Conservation (phyloP, 2,888 invertebrate genomes). For the Syrista parreyssii region DNA sequence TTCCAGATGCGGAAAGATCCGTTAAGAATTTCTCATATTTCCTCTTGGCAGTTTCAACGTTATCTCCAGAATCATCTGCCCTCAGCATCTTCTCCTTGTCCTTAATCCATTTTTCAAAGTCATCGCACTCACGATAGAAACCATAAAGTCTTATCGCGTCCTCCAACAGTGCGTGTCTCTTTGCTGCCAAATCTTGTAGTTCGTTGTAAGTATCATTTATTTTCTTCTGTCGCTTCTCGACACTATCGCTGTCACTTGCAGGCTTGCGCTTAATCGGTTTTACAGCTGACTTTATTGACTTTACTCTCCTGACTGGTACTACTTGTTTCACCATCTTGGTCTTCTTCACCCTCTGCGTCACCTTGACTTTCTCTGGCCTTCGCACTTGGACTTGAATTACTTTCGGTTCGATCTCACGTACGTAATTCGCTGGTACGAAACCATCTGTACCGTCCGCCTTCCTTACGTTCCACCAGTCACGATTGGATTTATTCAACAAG, state of each 20-base stretch:
- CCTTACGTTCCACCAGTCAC: conserved; percentile 99
- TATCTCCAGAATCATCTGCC: conserved; percentile 85
- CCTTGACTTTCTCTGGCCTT: conserved; percentile 85
- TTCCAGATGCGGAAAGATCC: conserved; percentile 93
- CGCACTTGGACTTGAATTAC: conserved; percentile 84
- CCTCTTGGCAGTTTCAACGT: conserved; percentile 91
- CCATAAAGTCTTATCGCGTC: conserved; percentile 93
- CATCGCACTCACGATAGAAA: conserved; percentile 96
- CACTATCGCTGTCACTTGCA: conserved; percentile 77
- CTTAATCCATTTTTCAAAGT: conserved; percentile 97
- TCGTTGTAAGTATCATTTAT: conserved; percentile 87
- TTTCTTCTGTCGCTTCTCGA: conserved; percentile 81
- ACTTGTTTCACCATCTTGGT: conserved; percentile 88
- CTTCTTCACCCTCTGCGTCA: conserved; percentile 89
- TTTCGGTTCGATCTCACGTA: conserved; percentile 90
- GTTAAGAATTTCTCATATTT: conserved; percentile 98
- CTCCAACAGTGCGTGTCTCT: conserved; percentile 85
- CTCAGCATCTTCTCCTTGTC: conserved; percentile 92
- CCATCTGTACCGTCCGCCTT: conserved; percentile 93
- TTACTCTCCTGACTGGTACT: conserved; percentile 79
- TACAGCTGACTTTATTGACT: conserved; percentile 65
- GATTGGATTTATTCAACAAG: conserved; percentile 92
- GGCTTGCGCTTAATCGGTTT: conserved; percentile 59
- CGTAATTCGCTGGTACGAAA: conserved; percentile 98
- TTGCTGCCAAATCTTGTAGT: conserved; percentile 81